A percentile compares a stretch with the other conserved stretches of the same genome.
phyloP scores from a whole-genome alignment of 2,797 vertebrate genomes.

The Limnodromus scolopaceus region DNA sequence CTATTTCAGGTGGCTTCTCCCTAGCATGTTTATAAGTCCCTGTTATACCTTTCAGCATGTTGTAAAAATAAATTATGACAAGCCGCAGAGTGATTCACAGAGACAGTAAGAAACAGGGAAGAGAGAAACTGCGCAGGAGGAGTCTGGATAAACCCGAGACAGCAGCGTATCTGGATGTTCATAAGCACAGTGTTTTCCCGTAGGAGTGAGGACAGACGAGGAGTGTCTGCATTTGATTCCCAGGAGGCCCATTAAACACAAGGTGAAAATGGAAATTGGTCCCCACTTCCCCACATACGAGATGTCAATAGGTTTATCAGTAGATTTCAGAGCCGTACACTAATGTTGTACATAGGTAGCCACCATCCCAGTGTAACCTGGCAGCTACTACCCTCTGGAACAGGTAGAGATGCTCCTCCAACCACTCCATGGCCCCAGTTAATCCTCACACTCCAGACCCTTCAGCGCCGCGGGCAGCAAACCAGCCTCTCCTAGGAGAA shows the following conservation, averaged over 20 bases:
- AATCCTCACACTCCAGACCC: neutral
- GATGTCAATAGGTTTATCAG: neutral
- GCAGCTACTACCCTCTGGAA: neutral
- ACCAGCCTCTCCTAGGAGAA: neutral
- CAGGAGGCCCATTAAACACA: neutral
- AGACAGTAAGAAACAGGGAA: neutral
- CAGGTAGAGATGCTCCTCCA: neutral
- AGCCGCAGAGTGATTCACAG: neutral
- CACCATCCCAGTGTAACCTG: neutral
- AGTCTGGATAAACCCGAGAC: neutral
- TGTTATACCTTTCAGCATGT: neutral
- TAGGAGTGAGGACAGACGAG: neutral
- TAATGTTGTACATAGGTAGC: neutral
- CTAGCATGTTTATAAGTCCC: neutral
- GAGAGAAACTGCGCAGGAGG: neutral
- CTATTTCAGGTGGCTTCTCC: constrained; percentile 15
- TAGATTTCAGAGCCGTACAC: neutral
- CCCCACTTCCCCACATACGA: neutral
- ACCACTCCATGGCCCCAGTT: fast-evolving
- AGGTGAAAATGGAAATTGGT: neutral
- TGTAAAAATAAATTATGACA: constrained; percentile 46
- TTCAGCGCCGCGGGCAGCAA: neutral
- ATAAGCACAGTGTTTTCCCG: neutral
- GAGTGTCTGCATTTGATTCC: neutral
- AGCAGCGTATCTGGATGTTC: neutral